Conservation (phyloP, 2,888 invertebrate genomes). For the Podabrus alpinus region DNA sequence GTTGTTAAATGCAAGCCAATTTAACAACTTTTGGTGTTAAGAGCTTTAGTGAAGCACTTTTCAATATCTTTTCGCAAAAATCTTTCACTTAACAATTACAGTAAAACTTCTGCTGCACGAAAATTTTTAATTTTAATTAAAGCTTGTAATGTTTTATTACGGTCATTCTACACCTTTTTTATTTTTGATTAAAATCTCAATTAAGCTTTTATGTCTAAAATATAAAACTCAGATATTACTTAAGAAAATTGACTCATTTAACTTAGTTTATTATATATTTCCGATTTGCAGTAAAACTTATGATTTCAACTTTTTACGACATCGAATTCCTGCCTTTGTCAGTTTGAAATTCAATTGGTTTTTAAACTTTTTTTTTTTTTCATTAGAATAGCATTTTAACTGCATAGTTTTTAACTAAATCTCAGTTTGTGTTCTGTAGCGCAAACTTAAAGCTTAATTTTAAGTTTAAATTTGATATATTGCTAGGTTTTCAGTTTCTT, state of each 20-base stretch:
- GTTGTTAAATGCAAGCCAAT: slow-evolving; percentile 9
- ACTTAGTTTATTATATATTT: background rate
- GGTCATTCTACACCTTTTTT: background rate
- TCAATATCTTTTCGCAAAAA: background rate
- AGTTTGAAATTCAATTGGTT: too few species aligned
- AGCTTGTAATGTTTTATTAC: background rate
- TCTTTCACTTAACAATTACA: background rate
- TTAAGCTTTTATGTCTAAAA: background rate
- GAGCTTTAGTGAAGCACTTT: background rate
- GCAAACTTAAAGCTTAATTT: too few species aligned
- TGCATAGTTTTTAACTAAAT: too few species aligned
- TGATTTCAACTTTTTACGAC: background rate
- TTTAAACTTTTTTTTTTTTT: too few species aligned
- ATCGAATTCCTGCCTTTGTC: background rate
- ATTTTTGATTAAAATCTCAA: background rate
- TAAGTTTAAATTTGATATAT: too few species aligned
- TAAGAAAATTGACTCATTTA: background rate
- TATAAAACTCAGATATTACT: background rate
- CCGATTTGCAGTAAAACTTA: background rate
- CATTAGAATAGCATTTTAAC: too few species aligned
- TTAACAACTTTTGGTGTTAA: slow-evolving; percentile 5
- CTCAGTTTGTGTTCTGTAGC: too few species aligned
- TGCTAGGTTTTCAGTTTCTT: too few species aligned
- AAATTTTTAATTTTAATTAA: background rate
- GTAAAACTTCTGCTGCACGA: background rate